These are phyloP conservation scores for Siphonodentalium dalli DNA, from an alignment of 2,888 invertebrate genomes.

Conservation along the genomic window DNA sequence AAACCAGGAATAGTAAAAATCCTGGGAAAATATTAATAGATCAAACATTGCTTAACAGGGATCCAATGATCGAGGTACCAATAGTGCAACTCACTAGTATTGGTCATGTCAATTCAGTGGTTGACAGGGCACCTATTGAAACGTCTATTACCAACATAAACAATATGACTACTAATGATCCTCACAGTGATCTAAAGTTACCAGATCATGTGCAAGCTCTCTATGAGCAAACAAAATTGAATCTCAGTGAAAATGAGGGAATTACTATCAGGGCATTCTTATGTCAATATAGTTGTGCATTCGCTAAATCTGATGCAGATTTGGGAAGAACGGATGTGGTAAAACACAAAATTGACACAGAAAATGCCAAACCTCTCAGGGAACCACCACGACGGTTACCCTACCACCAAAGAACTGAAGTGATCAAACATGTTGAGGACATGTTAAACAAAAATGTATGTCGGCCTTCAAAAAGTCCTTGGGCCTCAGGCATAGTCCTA, in stretches of 20 bases:
- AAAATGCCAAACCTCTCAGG: constrained; percentile 17
- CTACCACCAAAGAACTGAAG: constrained; percentile 20
- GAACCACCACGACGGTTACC: constrained; percentile 23
- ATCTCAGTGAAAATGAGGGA: neutral
- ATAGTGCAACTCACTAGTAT: too few species aligned
- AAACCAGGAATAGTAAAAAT: too few species aligned
- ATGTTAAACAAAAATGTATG: constrained; percentile 23
- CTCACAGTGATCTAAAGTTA: too few species aligned
- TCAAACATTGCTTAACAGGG: too few species aligned
- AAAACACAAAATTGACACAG: constrained; percentile 12
- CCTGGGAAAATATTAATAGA: too few species aligned
- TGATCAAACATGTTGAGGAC: constrained; percentile 15
- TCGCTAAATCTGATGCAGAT: constrained; percentile 11
- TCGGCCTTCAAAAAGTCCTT: constrained; percentile 18
- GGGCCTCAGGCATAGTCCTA: constrained; percentile 26
- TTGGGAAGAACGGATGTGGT: constrained; percentile 19
- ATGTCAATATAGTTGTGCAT: constrained; percentile 2
- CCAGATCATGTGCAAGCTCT: too few species aligned
- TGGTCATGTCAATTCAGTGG: too few species aligned
- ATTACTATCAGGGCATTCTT: neutral
- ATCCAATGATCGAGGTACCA: too few species aligned
- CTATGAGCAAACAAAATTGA: neutral
- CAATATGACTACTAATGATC: too few species aligned
- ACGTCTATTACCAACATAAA: too few species aligned
- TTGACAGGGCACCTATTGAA: too few species aligned